Evolutionary conservation across 2,888 invertebrate species (phyloP).

Genomic region (Tipula confusa): DNA sequence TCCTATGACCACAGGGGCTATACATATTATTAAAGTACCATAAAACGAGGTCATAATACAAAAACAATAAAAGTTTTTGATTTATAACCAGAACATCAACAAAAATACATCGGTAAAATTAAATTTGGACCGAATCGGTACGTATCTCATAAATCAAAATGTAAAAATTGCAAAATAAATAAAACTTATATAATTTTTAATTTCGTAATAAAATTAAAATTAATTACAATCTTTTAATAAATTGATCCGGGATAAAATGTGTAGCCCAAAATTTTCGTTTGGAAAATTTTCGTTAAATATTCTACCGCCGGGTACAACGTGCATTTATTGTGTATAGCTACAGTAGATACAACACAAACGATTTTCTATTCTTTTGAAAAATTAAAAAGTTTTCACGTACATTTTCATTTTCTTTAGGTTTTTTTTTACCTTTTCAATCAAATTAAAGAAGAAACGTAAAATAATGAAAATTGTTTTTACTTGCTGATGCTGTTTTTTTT

Average conservation of each 20-base stretch:
- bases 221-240: neutral
- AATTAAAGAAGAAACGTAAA: neutral
- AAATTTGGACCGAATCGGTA: neutral
- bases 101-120: neutral
- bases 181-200: neutral
- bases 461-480: neutral
- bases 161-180: neutral
- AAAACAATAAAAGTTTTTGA: neutral
- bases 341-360: neutral
- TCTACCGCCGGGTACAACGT: neutral
- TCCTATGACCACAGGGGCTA: no score
- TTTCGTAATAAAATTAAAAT: neutral
- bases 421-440: neutral
- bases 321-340: neutral
- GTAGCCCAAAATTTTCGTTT: neutral
- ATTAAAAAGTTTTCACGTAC: neutral
- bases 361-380: neutral
- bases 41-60: neutral
- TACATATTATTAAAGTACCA: no score
- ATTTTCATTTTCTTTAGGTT: neutral
- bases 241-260: neutral
- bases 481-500: neutral
- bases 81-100: neutral
- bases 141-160: neutral
- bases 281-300: neutral